Evolutionary conservation across 2,113 vertebrate species (phyloP).

Genomic region (Nothocercus julius): DNA sequence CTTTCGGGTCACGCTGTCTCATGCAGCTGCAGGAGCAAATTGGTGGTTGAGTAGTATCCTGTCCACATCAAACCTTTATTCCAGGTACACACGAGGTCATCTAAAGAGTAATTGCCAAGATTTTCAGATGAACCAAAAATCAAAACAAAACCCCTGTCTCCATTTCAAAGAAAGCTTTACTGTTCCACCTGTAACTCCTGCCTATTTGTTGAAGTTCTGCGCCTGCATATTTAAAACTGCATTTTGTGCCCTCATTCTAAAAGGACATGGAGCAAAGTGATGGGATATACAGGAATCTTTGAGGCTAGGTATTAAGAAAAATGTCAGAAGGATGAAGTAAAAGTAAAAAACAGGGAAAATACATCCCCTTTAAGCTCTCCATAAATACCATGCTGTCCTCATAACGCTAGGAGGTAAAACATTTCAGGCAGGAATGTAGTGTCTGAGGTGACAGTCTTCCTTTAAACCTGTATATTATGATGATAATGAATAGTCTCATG

Average conservation of each 20-base stretch:
- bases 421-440: background rate
- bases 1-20: accelerated
- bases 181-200: background rate
- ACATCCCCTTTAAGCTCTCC: background rate
- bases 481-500: background rate
- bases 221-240: background rate
- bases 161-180: background rate
- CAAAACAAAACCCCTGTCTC: background rate
- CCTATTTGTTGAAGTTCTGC: accelerated
- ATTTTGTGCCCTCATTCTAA: background rate
- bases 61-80: background rate
- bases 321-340: background rate
- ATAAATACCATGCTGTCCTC: background rate
- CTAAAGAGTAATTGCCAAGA: background rate
- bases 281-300: background rate
- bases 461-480: background rate
- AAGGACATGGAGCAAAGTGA: background rate
- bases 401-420: background rate
- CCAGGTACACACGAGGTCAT: background rate
- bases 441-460: background rate
- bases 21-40: background rate
- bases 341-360: background rate
- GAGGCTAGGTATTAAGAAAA: background rate
- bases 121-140: background rate
- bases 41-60: background rate